phyloP scores from a whole-genome alignment of 2,113 vertebrate genomes.

The Urocitellus parryii region DNA sequence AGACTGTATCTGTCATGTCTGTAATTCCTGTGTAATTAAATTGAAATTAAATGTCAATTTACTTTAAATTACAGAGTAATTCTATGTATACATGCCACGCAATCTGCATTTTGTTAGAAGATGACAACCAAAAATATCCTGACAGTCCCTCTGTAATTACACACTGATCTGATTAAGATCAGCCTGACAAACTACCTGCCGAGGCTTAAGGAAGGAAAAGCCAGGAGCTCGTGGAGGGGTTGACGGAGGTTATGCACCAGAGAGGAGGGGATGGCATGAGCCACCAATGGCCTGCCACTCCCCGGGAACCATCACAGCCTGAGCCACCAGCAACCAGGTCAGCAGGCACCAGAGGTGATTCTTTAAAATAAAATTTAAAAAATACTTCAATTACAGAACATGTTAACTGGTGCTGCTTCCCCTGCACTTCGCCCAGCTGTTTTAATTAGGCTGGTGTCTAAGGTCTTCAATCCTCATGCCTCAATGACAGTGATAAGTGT shows the following conservation, averaged over 20 bases:
- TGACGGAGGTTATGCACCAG: background rate
- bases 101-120: conserved; percentile 83
- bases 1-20: conserved; percentile 82
- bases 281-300: background rate
- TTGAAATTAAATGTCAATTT: conserved; percentile 87
- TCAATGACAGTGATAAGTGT: background rate
- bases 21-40: conserved; percentile 84
- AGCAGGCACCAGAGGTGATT: background rate
- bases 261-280: rapidly evolving
- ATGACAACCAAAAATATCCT: conserved; percentile 81
- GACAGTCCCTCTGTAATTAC: conserved; percentile 78
- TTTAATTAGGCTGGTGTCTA: background rate
- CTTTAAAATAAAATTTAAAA: background rate
- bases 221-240: background rate
- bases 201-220: conserved; percentile 14
- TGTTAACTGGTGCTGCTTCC: background rate
- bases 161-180: conserved; percentile 79
- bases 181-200: conserved; percentile 74
- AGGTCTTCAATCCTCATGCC: background rate
- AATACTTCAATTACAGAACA: background rate
- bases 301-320: background rate
- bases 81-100: conserved; percentile 83
- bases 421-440: background rate
- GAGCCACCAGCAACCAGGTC: background rate
- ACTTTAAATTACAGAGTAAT: conserved; percentile 85